Conservation (phyloP, 2,888 invertebrate species). For the Conistra vaccinii region DNA sequence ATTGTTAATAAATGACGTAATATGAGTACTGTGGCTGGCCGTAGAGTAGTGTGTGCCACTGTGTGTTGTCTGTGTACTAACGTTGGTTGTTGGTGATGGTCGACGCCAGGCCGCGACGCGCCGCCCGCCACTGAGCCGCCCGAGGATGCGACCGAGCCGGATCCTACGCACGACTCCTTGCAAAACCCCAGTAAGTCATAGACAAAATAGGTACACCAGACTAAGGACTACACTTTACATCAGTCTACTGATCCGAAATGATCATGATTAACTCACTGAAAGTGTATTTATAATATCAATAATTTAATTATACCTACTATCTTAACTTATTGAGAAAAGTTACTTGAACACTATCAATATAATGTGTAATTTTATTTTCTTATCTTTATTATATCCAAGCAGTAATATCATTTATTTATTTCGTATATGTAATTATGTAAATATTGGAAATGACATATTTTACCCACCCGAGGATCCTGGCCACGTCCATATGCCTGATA, state of each 20-base stretch:
- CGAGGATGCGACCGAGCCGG: slow-evolving; percentile 69
- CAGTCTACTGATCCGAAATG: slow-evolving; percentile 3
- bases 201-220: slow-evolving; percentile 50
- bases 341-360: slow-evolving; percentile 9
- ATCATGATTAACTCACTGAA: slow-evolving; percentile 19
- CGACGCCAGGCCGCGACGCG: slow-evolving; percentile 76
- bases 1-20: slow-evolving; percentile 32
- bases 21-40: slow-evolving; percentile 40
- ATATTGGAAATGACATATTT: slow-evolving; percentile 32
- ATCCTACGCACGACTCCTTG: slow-evolving; percentile 71
- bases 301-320: neutral
- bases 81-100: slow-evolving; percentile 77
- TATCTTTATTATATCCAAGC: slow-evolving; percentile 2
- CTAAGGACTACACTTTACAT: slow-evolving; percentile 21
- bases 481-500: slow-evolving; percentile 64
- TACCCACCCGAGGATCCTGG: slow-evolving; percentile 59
- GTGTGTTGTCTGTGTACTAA: slow-evolving; percentile 81
- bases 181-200: slow-evolving; percentile 77
- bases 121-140: slow-evolving; percentile 75
- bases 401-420: slow-evolving; percentile 27
- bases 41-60: slow-evolving; percentile 61
- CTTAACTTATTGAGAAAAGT: neutral
- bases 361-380: slow-evolving; percentile 12
- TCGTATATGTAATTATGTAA: slow-evolving; percentile 31
- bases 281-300: slow-evolving; percentile 20